Evolutionary conservation across 2,797 vertebrate genomes (phyloP).

Genomic region (Betta splendens): DNA sequence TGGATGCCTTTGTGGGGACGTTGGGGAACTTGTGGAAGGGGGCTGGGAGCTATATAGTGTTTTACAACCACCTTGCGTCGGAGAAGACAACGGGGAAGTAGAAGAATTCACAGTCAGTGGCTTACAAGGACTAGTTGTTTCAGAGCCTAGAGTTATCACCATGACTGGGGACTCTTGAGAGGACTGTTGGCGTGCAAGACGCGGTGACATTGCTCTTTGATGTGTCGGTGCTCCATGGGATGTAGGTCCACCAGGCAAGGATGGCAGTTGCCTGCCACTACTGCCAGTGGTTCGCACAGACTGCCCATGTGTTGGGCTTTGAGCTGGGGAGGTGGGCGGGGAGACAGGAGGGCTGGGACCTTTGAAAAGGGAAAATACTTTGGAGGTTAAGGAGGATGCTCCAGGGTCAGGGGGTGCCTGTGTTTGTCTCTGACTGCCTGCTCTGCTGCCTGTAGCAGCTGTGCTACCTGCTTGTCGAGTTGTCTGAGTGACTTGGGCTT

Average conservation of each 20-base stretch:
- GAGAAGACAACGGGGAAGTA: slow-evolving; percentile 91
- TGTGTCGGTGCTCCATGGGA: slow-evolving; percentile 87
- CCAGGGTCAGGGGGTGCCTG: slow-evolving; percentile 75
- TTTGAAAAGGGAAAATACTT: slow-evolving; percentile 88
- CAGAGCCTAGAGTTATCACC: slow-evolving; percentile 89
- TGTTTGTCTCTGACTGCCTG: slow-evolving; percentile 69
- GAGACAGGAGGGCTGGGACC: slow-evolving; percentile 90
- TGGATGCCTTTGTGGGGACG: slow-evolving; percentile 80
- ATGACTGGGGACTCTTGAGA: slow-evolving; percentile 91
- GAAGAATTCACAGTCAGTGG: slow-evolving; percentile 88
- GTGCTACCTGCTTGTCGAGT: slow-evolving; percentile 72
- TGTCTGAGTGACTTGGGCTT: slow-evolving; percentile 71
- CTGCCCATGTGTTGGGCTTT: slow-evolving; percentile 86
- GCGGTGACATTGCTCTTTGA: slow-evolving; percentile 84
- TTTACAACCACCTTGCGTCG: slow-evolving; percentile 85
- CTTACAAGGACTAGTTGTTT: slow-evolving; percentile 86
- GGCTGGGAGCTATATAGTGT: slow-evolving; percentile 83
- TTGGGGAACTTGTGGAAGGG: slow-evolving; percentile 75
- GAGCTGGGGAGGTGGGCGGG: slow-evolving; percentile 86
- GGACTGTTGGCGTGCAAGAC: slow-evolving; percentile 88
- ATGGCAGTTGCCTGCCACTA: slow-evolving; percentile 69
- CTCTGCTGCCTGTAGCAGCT: slow-evolving; percentile 59
- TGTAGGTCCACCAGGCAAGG: slow-evolving; percentile 65
- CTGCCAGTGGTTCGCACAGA: slow-evolving; percentile 60
- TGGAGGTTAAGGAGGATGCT: slow-evolving; percentile 77